phyloP scores from a whole-genome alignment of 2,888 invertebrate genomes.

The Oxyscelio sp. region DNA sequence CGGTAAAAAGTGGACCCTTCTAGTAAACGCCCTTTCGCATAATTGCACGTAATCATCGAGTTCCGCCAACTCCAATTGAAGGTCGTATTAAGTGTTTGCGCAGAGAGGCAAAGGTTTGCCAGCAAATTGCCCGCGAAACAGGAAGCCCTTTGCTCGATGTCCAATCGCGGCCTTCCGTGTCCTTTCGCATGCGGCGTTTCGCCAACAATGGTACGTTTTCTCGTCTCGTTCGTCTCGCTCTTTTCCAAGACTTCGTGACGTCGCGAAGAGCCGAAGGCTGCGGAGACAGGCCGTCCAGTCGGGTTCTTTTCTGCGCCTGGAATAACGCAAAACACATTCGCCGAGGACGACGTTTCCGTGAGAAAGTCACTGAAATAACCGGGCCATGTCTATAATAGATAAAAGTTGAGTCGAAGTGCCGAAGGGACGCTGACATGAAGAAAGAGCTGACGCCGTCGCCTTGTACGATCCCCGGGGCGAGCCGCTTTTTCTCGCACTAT shows the following conservation, averaged over 20 bases:
- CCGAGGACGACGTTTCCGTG: constrained; percentile 57
- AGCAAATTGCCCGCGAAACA: constrained; percentile 66
- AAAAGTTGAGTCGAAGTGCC: constrained; percentile 25
- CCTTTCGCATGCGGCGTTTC: too few species aligned
- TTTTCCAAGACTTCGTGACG: constrained; percentile 44
- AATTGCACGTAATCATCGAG: constrained; percentile 60
- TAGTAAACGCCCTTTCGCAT: constrained; percentile 43
- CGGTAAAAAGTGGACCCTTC: background rate
- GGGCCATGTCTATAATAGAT: constrained; percentile 58
- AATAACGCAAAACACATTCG: constrained; percentile 60
- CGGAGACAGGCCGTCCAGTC: constrained; percentile 66
- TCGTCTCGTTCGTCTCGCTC: too few species aligned
- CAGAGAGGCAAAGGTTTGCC: constrained; percentile 51
- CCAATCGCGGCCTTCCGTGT: constrained; percentile 64
- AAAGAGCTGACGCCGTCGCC: constrained; percentile 5
- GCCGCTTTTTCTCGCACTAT: constrained; percentile 26
- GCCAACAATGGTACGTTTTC: too few species aligned
- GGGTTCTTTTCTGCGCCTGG: constrained; percentile 61
- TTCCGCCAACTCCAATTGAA: constrained; percentile 64
- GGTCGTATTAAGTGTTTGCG: constrained; percentile 49
- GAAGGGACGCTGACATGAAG: background rate
- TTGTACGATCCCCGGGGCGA: background rate
- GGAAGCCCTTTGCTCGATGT: constrained; percentile 67
- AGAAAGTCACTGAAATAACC: constrained; percentile 64
- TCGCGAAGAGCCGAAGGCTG: constrained; percentile 59